Base-by-base conservation (phyloP, 2,797 vertebrate genomes). In the Danio choprae region DNA sequence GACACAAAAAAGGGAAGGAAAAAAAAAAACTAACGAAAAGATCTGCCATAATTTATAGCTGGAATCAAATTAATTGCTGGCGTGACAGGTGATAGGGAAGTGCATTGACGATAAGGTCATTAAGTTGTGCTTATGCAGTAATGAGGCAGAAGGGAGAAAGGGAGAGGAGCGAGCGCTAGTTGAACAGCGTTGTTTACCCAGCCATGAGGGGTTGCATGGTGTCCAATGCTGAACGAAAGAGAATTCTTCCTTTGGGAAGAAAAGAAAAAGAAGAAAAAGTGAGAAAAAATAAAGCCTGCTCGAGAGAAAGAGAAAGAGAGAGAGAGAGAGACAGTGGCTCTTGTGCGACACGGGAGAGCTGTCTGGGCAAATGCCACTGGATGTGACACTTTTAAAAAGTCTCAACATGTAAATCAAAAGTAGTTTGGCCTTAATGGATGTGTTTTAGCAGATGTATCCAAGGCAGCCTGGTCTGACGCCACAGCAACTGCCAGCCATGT, bases 351-450 rank as follows among this genome's bases (percentile, higher is more conserved):
- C 56, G 77, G 65, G 70, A 65, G 73, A 80, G 74, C 81, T 84
- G 79, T 83, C 83, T 50, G 55, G 75, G 65, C 74, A 46, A 79
- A 82, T 67, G 83, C 80, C 79, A 86, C 85, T 90, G 90, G 88
- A 91, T 91, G 91, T 93, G 92, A 93, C 92, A 91, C 87, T 91
- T 93, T 93, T 91, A 93, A 94, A 91, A 92, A 92, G 91, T 94
- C 92, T 93, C 87, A 93, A 93, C 92, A 94, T 94, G 93, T 93
- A 94, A 93, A 94, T 94, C 93, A 94, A 92, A 94, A 93, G 91
- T 90, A 92, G 90, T 88, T 93, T 93, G 92, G 86, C 84, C 86
- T 91, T 93, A 94, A 94, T 94, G 92, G 94, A 93, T 92, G 90
- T 93, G 92, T 93, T 94, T 93, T 92, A 93, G 91, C 87, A 83